Evolutionary conservation across 1,140 invertebrate species (phyloP), one percentile per base, ranked within the genome.

Genomic region (Potamilus streckersoni): DNA sequence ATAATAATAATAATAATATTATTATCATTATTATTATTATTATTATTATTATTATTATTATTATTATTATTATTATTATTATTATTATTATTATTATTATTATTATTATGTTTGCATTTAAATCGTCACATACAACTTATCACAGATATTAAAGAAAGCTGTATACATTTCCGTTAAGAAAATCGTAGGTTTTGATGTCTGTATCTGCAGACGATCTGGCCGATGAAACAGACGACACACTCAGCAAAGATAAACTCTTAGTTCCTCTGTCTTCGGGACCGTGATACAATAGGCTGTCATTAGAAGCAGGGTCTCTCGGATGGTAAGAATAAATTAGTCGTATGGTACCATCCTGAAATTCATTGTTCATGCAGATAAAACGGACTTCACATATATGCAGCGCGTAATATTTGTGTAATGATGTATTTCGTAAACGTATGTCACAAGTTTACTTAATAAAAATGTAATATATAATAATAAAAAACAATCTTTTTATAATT

Each of bases 91-190:
- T 23, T 23, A 23, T 23, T 6, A 49, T 4, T 49, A 49, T 49
- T 49, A 49, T 49, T 49, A 49, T 49, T 49, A 8, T 49, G 0
- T 6, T 49, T 6, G 38, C 0, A 49, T 49, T 11, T 49, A 6
- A 31, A 49, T 49, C 38, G 38, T 6, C 6, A 49, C 0, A 49
- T 49, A 49, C 38, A 49, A 49, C 38, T 6, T 2, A 31, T 31
- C 27, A 2, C 27, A 31, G 2, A 31, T 49, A 49, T 49, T 11
- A 4, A 49, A 20, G 20, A 62, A 4, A 58, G 2, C 13, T 27
- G 15, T 63, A 70, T 69, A 78, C 76, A 19, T 78, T 62, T 20
- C 64, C 59, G n/a, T 78, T 78, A n/a, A 73, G 38, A 64, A 78
- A 73, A 27, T 73, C 76, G 17, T 69, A 73, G 17, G 64, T 17